Percentiles rank a stretch among this genome's conserved stretches.
Conservation (phyloP, 2,797 vertebrate species). For the Glossophaga mutica region DNA sequence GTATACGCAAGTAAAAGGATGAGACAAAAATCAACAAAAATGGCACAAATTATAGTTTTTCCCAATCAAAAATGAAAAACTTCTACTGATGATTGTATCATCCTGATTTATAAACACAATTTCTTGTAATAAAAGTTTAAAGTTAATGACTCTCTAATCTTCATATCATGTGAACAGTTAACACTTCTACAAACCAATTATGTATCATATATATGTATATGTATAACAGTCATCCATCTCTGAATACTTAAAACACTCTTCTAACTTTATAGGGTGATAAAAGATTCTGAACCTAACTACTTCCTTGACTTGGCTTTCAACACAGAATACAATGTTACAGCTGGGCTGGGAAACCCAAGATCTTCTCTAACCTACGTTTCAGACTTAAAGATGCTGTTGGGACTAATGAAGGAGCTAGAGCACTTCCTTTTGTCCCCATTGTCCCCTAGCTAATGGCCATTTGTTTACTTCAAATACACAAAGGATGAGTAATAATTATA, state of each 20-base stretch:
- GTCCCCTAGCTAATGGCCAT: neutral
- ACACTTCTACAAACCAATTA: neutral
- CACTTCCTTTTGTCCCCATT: neutral
- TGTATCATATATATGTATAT: too few species aligned
- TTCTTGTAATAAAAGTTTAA: neutral
- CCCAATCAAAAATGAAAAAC: conserved; percentile 37
- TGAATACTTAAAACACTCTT: conserved; percentile 12
- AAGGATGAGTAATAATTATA: conserved; percentile 35
- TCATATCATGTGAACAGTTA: neutral
- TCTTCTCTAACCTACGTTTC: neutral
- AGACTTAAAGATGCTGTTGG: neutral
- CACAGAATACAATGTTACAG: conserved; percentile 3
- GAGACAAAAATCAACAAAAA: conserved; percentile 42
- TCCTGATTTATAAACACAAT: neutral
- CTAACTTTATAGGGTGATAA: conserved; percentile 6
- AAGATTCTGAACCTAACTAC: neutral
- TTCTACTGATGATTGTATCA: neutral
- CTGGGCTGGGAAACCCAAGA: neutral
- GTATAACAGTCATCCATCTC: neutral
- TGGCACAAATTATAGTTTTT: neutral
- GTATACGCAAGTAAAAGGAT: conserved; percentile 30
- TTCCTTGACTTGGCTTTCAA: conserved; percentile 32
- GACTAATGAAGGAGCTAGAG: neutral
- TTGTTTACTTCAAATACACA: conserved; percentile 29
- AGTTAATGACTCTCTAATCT: neutral